Conservation (phyloP, 2,888 invertebrate species). For the Smittia aterrima region DNA sequence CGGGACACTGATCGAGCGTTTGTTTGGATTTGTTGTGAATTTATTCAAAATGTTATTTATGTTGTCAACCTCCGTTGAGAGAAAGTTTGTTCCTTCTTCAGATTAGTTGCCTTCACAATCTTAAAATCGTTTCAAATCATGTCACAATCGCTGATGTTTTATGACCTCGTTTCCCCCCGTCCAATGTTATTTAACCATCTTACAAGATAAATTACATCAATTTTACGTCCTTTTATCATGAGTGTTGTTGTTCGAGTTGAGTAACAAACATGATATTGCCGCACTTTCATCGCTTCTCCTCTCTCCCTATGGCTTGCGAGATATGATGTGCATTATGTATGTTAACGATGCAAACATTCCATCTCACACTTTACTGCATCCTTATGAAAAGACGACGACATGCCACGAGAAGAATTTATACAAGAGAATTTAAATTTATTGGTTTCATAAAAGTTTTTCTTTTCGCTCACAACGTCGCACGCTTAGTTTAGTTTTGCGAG, state of each 20-base stretch:
- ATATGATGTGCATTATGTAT: conserved; percentile 32
- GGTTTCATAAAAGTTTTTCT: conserved; percentile 32
- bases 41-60: conserved; percentile 41
- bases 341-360: conserved; percentile 24
- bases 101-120: background rate
- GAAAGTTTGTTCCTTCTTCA: no score
- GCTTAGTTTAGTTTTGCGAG: conserved; percentile 9
- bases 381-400: background rate
- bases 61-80: no score
- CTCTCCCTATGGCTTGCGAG: background rate
- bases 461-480: background rate
- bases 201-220: conserved; percentile 41
- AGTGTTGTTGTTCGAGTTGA: background rate
- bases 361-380: conserved; percentile 23
- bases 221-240: conserved; percentile 40
- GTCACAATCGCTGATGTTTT: conserved; percentile 36
- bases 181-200: conserved; percentile 38
- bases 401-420: conserved; percentile 13
- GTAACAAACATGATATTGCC: conserved; percentile 15
- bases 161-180: conserved; percentile 24
- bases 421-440: conserved; percentile 37
- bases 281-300: background rate
- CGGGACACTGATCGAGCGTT: conserved; percentile 23
- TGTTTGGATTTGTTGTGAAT: conserved; percentile 36
- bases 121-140: conserved; percentile 21